Percentiles rank a stretch among this genome's conserved stretches.
Conservation (phyloP, 2,113 vertebrate species). For the Atractosteus spatula region DNA sequence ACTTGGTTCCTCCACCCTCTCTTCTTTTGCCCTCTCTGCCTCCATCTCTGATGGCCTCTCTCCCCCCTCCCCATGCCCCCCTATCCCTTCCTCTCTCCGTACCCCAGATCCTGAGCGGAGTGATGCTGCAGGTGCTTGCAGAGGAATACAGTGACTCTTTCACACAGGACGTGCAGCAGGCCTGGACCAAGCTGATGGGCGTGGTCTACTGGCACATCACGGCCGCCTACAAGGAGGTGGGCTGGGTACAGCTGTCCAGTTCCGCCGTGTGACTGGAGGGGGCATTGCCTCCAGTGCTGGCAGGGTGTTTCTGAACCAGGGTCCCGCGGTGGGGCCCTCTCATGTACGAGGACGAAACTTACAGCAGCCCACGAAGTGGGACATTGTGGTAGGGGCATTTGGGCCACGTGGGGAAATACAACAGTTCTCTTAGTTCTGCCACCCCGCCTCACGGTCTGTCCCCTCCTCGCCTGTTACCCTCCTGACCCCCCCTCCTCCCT, state of each 20-base stretch:
- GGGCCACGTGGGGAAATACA: too few relatives aligned
- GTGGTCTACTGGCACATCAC: slow-evolving; percentile 89
- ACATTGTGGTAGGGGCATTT: too few relatives aligned
- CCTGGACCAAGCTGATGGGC: slow-evolving; percentile 87
- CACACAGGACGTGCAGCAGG: slow-evolving; percentile 78
- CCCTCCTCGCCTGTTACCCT: neutral
- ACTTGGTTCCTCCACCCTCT: too few relatives aligned
- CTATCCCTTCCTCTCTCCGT: slow-evolving; percentile 10
- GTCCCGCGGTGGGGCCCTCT: neutral
- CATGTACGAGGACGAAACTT: too few relatives aligned
- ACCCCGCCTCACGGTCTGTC: neutral
- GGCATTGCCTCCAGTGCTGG: neutral
- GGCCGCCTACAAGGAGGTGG: slow-evolving; percentile 88
- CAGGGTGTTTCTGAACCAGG: neutral
- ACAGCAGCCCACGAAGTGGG: too few relatives aligned
- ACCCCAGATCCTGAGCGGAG: slow-evolving; percentile 81
- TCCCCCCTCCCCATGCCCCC: neutral
- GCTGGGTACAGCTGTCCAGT: slow-evolving; percentile 91
- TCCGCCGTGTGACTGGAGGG: slow-evolving; percentile 75
- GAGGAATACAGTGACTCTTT: slow-evolving; percentile 87
- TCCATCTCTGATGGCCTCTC: neutral
- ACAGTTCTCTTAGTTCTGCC: too few relatives aligned
- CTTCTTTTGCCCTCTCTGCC: neutral
- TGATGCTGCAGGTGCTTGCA: slow-evolving; percentile 85
- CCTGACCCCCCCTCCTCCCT: neutral